Conservation (phyloP, 1,140 invertebrate species). For the Gonioctena quinquepunctata region DNA sequence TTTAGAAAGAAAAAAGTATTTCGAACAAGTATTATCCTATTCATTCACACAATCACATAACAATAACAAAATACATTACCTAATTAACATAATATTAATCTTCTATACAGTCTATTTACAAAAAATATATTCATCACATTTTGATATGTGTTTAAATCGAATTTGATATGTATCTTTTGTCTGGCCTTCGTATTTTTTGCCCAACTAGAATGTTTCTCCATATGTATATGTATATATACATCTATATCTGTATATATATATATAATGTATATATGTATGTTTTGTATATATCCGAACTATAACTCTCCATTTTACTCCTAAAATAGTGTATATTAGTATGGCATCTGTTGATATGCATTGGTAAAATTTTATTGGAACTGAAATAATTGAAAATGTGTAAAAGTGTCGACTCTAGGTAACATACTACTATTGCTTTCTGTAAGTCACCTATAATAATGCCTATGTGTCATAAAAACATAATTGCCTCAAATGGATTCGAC, state of each 20-base stretch:
- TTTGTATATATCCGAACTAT: neutral
- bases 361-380: neutral
- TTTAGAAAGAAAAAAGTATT: neutral
- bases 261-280: neutral
- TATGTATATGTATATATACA: neutral
- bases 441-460: neutral
- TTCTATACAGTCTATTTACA: conserved; percentile 20
- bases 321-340: neutral
- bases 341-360: conserved; percentile 19
- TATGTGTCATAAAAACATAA: neutral
- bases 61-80: conserved; percentile 14
- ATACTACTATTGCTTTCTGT: conserved; percentile 20
- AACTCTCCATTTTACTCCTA: neutral
- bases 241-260: no score
- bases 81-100: conserved; percentile 1
- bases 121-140: conserved; percentile 35
- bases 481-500: neutral
- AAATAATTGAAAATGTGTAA: neutral
- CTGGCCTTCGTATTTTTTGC: neutral
- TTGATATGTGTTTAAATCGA: conserved; percentile 35
- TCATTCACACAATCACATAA: conserved; percentile 14
- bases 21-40: neutral
- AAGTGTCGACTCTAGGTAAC: conserved; percentile 7
- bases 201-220: neutral
- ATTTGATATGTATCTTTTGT: conserved; percentile 35